Base-by-base conservation (phyloP, 2,888 invertebrate genomes). In the Clostera curtula region DNA sequence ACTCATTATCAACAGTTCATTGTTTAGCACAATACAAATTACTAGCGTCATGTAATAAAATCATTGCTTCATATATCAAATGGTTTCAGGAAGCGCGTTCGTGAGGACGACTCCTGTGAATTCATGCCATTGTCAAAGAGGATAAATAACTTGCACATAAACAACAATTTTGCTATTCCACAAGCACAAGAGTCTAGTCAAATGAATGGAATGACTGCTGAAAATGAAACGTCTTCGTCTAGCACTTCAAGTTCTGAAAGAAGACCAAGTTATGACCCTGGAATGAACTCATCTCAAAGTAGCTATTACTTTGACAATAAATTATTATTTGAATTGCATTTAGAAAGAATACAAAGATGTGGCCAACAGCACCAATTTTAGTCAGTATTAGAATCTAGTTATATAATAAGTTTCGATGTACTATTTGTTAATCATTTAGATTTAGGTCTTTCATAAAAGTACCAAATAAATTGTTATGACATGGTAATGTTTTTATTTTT, bases 281-380 rank as follows among this genome's bases (percentile, higher is more conserved):
- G 93, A 55, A 80, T 96, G 27, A 88, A 76, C 57, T 89, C 90
- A 34, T 72, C 85, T 28, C 89, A 94, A 56, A 96, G 96, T 85
- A 93, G 91, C 13, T 92, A 91, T 69, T 96, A 95, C 66, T 95
- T 91, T 66, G 90, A 92, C 50, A 96, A 96, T 70, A 94, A 93
- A 79, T 74, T 96, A 58, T 77, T 96, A 55, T 94, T 92, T 79
- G 90, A 94, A 70, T 86, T 94, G 63, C 94, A 95, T 71, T 79
- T 93, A 63, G 92, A 93, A 56, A 86, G 95, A 61, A 73, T 91
- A 60, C 90, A 91, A 69, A 87, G 95, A 76, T 74, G 73, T 61
- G 85, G 82, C 18, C 83, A 86, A 43, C 74, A 75, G 40, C 79
- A 70, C 49, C 84, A 76, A 26, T 83, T 75, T 69, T 79, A 65